Evolutionary conservation across 2,888 invertebrate genomes (phyloP).

Genomic region (Cataglyphis rosenhaueri): DNA sequence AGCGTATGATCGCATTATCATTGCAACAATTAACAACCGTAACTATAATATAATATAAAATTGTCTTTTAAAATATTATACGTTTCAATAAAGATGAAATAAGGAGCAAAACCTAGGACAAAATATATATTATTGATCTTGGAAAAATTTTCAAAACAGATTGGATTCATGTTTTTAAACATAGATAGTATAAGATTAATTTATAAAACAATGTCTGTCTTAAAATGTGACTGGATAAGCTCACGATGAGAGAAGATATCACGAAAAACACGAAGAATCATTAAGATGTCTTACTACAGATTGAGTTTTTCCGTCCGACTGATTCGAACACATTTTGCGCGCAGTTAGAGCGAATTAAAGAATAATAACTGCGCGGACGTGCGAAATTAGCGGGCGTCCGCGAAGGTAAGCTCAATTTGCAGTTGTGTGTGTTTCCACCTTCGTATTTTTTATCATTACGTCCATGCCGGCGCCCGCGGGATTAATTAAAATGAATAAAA

Average conservation of each 20-base stretch:
- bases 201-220: background rate
- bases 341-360: conserved; percentile 44
- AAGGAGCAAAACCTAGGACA: background rate
- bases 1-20: background rate
- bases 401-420: conserved; percentile 32
- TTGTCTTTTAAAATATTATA: background rate
- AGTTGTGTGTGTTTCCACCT: conserved; percentile 27
- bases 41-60: background rate
- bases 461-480: conserved; percentile 38
- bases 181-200: background rate
- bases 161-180: background rate
- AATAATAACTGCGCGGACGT: conserved; percentile 39
- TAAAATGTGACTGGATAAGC: background rate
- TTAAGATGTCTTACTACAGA: conserved; percentile 32
- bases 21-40: conserved; percentile 1
- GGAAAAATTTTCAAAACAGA: background rate
- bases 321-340: conserved; percentile 20
- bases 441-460: conserved; percentile 51
- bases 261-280: background rate
- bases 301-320: conserved; percentile 13
- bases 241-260: background rate
- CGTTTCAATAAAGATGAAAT: background rate
- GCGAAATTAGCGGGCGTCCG: conserved; percentile 44
- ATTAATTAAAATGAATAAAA: conserved; percentile 56
- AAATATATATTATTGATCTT: background rate